phyloP scores from a whole-genome alignment of 2,797 vertebrate species.

The Enteromius unitaeniatus region DNA sequence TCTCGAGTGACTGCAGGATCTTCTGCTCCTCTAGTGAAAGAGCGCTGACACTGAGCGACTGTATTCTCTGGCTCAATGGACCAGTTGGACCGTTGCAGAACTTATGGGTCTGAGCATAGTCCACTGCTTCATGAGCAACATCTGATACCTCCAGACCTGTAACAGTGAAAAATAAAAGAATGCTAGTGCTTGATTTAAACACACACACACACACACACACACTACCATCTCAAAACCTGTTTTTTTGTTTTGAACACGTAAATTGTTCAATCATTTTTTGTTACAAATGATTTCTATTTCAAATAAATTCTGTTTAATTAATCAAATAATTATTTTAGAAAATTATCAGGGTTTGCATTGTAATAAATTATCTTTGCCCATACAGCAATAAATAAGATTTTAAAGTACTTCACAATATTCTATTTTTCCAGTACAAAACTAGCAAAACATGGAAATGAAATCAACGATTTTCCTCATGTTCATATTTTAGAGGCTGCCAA shows the following conservation, averaged over 20 bases:
- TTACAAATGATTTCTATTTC: not conserved
- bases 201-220: not conserved
- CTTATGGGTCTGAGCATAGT: slow-evolving; percentile 50
- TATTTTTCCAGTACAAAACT: not conserved
- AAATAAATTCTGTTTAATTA: not conserved
- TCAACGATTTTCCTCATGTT: not conserved
- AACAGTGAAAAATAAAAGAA: not conserved
- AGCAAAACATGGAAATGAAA: not conserved
- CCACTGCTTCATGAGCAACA: slow-evolving; percentile 26
- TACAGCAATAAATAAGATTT: not conserved
- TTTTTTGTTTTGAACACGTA: not conserved
- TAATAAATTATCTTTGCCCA: not conserved
- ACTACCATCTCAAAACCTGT: not conserved
- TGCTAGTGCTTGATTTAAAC: not conserved
- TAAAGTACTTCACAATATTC: not conserved
- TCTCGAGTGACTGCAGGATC: slow-evolving; percentile 84
- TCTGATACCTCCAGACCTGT: slow-evolving; percentile 8
- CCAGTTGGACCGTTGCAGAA: slow-evolving; percentile 15
- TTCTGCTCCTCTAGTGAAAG: slow-evolving; percentile 87
- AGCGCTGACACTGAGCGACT: slow-evolving; percentile 60
- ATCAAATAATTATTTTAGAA: not conserved
- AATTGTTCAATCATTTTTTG: not conserved
- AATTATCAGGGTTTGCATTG: not conserved
- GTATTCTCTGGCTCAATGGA: slow-evolving; percentile 50
- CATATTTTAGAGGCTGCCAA: not conserved